Conservation (phyloP, 2,797 vertebrate species). For the Otolemur crassicaudatus region DNA sequence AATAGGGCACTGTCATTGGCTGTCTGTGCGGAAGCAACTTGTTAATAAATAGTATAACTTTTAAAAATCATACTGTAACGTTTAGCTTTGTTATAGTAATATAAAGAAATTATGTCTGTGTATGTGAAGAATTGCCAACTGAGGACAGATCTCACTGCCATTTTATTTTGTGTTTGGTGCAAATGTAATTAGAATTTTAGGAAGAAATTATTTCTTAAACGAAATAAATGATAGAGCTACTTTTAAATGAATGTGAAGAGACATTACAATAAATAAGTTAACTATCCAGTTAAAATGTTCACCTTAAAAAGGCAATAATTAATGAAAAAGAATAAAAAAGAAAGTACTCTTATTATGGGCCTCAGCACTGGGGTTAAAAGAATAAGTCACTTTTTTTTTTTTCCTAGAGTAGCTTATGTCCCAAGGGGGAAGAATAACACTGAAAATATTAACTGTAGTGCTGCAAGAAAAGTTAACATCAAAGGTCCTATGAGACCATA, state of each 20-base stretch:
- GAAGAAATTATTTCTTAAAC: constrained; percentile 40
- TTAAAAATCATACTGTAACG: neutral
- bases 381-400: neutral
- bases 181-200: constrained; percentile 50
- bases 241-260: constrained; percentile 33
- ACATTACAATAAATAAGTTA: constrained; percentile 26
- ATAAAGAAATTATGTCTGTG: constrained; percentile 34
- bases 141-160: constrained; percentile 1
- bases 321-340: neutral
- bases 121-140: constrained; percentile 36
- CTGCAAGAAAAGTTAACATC: constrained; percentile 27
- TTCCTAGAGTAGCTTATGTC: neutral
- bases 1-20: neutral
- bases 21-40: neutral
- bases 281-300: constrained; percentile 2
- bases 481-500: neutral
- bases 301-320: constrained; percentile 47
- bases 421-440: neutral
- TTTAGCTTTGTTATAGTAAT: constrained; percentile 2
- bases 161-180: constrained; percentile 16
- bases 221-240: neutral
- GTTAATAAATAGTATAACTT: neutral
- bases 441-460: neutral
- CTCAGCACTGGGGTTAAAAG: neutral
- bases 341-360: neutral